A percentile compares a stretch with the other conserved stretches of the same genome.
Evolutionary conservation across 2,113 vertebrate genomes (phyloP).

Genomic region (Phaethon lepturus): DNA sequence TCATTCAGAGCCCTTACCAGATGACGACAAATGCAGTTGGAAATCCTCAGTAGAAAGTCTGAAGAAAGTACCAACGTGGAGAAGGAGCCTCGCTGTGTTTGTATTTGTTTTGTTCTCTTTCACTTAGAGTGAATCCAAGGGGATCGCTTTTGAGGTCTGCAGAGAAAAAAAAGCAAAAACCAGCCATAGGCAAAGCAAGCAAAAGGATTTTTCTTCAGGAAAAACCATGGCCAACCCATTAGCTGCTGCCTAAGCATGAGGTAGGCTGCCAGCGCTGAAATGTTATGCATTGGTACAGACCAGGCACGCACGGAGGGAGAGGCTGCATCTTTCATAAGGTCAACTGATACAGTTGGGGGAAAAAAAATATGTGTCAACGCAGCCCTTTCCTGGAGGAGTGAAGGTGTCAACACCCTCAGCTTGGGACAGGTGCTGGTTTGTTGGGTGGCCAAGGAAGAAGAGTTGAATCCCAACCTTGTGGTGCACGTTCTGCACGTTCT

Average conservation of each 20-base stretch:
- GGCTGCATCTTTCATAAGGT: background rate
- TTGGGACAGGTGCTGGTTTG: background rate
- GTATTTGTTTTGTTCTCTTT: constrained; percentile 64
- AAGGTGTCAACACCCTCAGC: background rate
- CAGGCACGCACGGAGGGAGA: accelerated
- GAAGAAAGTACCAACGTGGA: constrained; percentile 48
- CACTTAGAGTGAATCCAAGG: background rate
- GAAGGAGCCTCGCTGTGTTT: constrained; percentile 53
- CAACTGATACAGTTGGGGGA: accelerated
- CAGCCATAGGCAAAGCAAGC: background rate
- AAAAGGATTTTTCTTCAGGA: background rate
- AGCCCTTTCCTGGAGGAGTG: background rate
- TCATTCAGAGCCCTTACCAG: constrained; percentile 62
- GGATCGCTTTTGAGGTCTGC: background rate
- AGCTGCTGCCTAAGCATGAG: background rate
- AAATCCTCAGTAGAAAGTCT: constrained; percentile 55
- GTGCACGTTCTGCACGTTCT: accelerated
- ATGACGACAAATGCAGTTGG: background rate
- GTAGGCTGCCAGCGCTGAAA: background rate
- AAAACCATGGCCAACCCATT: background rate
- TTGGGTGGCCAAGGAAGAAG: background rate
- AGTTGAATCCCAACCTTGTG: background rate
- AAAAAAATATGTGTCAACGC: background rate
- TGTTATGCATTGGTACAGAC: accelerated
- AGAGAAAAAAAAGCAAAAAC: background rate